These are phyloP conservation scores for Eupithecia abbreviata DNA, from an alignment of 2,888 invertebrate species.

Conservation along the genomic window DNA sequence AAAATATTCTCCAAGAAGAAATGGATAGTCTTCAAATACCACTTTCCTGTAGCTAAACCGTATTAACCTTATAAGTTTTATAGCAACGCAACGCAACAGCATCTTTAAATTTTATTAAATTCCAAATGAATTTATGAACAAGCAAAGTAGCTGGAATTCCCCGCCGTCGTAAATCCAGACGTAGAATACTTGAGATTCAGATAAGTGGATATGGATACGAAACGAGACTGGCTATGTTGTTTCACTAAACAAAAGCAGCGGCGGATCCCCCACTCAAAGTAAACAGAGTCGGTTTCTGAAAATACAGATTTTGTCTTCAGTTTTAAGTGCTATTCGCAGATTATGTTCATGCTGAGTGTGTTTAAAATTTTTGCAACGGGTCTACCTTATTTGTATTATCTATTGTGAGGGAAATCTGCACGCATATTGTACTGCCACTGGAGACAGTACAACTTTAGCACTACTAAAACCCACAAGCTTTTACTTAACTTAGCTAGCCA, in stretches of 20 bases:
- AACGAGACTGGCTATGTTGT: slow-evolving; percentile 26
- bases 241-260: slow-evolving; percentile 31
- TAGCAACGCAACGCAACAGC: background rate
- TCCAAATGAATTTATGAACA: slow-evolving; percentile 22
- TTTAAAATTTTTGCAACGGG: background rate
- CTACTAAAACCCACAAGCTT: too few relatives aligned
- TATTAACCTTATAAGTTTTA: background rate
- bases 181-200: slow-evolving; percentile 23
- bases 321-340: slow-evolving; percentile 5
- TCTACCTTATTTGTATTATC: background rate
- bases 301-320: slow-evolving; percentile 31
- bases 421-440: too few relatives aligned
- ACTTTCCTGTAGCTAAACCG: too few relatives aligned
- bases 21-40: too few relatives aligned
- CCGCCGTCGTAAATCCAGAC: slow-evolving; percentile 22
- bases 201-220: slow-evolving; percentile 31
- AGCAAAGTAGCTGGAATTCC: slow-evolving; percentile 19
- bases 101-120: slow-evolving; percentile 1
- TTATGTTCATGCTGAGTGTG: background rate
- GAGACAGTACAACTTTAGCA: too few relatives aligned
- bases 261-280: slow-evolving; percentile 31
- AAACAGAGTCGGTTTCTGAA: slow-evolving; percentile 31
- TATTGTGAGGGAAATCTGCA: too few relatives aligned
- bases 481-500: too few relatives aligned
- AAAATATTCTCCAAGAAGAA: too few relatives aligned